Conservation (phyloP, 2,113 vertebrate genomes). For the rat (Rattus norvegicus) region DNA sequence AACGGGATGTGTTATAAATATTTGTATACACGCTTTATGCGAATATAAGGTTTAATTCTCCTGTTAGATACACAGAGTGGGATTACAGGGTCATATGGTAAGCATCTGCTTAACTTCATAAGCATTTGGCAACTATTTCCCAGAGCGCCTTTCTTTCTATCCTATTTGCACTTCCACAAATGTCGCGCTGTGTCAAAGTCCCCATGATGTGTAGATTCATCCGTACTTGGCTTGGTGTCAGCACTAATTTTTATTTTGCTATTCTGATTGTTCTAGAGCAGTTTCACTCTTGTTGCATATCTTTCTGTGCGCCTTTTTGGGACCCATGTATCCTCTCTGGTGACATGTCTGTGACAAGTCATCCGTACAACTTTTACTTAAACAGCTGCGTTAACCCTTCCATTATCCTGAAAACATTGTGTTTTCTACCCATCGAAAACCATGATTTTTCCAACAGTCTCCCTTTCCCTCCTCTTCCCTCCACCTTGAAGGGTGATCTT, state of each 20-base stretch:
- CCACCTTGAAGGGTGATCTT: background rate
- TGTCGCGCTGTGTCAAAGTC: background rate
- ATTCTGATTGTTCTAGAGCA: background rate
- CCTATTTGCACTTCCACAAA: background rate
- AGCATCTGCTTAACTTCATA: background rate
- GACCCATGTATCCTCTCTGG: background rate
- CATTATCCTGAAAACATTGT: background rate
- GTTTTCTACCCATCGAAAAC: constrained; percentile 6
- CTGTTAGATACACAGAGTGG: background rate
- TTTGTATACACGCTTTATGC: background rate
- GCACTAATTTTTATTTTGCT: background rate
- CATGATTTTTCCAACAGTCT: background rate
- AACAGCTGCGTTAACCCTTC: background rate
- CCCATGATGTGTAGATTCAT: background rate
- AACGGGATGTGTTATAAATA: constrained; percentile 4
- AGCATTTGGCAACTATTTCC: background rate
- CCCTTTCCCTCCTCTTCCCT: background rate
- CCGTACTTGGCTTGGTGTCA: background rate
- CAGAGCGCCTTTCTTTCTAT: background rate
- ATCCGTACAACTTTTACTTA: background rate
- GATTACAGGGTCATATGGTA: background rate
- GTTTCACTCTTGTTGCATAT: constrained; percentile 14
- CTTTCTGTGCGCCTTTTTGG: constrained; percentile 30
- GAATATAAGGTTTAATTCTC: constrained; percentile 29
- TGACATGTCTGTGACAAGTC: background rate